Evolutionary conservation across 2,888 invertebrate species (phyloP), one percentile per base, ranked within the genome.

Genomic region (Unio pictorum): DNA sequence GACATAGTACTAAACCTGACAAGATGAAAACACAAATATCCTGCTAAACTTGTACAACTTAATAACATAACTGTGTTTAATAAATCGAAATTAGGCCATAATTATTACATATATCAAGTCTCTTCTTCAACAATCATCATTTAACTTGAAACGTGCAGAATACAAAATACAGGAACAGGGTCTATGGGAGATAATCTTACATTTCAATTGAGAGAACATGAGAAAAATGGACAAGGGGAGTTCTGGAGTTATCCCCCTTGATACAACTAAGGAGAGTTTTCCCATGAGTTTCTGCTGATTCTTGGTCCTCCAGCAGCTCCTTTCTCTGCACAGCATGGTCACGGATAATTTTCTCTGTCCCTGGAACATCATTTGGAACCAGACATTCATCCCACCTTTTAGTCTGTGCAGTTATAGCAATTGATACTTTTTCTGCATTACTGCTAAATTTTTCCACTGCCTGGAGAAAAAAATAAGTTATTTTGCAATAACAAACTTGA

Each of bases 371-470:
- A 90, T 97, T 97, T 23, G 98, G 98, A 91, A 98, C 94, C 91
- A 97, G 97, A 18, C 91, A 95, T 91, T 97, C 97, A 81, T 95
- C 94, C 82, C 98, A 94, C 81, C 94, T 93, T 87, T 95, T 94
- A 84, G 96, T 97, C 88, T 97, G 96, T 77, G 94, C 93, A 87
- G 96, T 95, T 86, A 98, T 91, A 81, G 95, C 94, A 77, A 93
- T 92, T 28, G 97, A 96, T 70, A 98, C 96, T 87, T 96, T 95
- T 88, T 95, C 95, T 80, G 97, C 97, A 88, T 96, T 93, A 64
- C 94, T 93, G 61, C 97, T 97, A 92, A 98, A 98, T 89, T 96
- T 96, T 91, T 98, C 98, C 87, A 98, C 93, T 66, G 95, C 96
- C 97, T 97, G 91, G 18, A 74, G 73, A 64, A 23, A 45, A 54